Base-by-base conservation (phyloP, 2,888 invertebrate species). In the Drosophila mayaguana region DNA sequence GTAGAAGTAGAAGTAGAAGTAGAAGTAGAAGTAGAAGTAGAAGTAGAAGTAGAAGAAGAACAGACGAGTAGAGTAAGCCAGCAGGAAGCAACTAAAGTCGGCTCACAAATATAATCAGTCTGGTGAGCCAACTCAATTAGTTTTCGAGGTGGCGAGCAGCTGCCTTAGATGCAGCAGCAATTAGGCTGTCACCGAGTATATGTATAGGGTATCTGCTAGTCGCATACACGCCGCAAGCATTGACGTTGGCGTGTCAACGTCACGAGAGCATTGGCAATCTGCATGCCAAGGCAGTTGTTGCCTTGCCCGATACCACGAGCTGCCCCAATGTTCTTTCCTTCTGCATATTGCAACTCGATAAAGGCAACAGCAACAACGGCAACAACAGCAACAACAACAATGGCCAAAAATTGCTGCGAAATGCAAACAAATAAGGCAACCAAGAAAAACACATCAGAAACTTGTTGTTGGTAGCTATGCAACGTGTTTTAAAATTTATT, bases 401-500 rank as follows among this genome's bases (percentile, higher is more conserved):
- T 32, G 6, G 20, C 22, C 28, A 32, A 50, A 28, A 67, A 54
- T 40, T 16, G 22, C 32, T 48, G 20, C 43, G 22, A 34, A 75
- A 61, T 73, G 62, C 67, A 67, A 67, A 75, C 63, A 78, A 75
- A 72, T 70, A 70, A 57, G 46, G 61, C 54, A 42, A 51, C 12
- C 55, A 70, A 45, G 40, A 68, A 72, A 67, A 67, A 71, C 57
- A 63, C 61, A 68, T 54, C 32, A 8, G 42, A 40, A 65, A 61
- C 22, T 34, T 73, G 51, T 73, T 75, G 51, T 75, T 75, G 71
- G 70, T 77, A 60, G 72, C 53, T 62, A 43, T 65, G 63, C 65
- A 75, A 75, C 64, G 73, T 81, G 77, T 87, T 65, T 75, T 83
- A 50, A 76, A 80, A 78, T 80, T 76, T 80, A 80, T 80, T 83